Base-by-base conservation (phyloP, 2,797 vertebrate genomes). In the Onychomys torridus region DNA sequence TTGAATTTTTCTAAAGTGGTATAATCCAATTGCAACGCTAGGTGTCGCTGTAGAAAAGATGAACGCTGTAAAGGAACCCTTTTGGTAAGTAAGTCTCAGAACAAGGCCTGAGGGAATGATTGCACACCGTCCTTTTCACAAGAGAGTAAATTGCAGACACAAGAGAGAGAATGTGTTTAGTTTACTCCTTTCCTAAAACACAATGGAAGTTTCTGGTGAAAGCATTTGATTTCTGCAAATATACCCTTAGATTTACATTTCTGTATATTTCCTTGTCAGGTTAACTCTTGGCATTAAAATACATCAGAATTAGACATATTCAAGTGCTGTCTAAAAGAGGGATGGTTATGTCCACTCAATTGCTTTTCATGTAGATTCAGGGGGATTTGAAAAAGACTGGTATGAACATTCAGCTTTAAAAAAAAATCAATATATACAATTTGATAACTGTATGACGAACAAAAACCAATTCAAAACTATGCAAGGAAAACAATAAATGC, bases 241-340 rank as follows among this genome's bases (percentile, higher is more conserved):
- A 65, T 43, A 40, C 57, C 29, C 29, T 73, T 49, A 81, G 55
- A 59, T 49, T 57, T 73, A 89, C 21, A 32, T 61, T 90, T 94
- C 17, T 32, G 6, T 29, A 77, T 29, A 52, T 46, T 25, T 77
- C 17, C 49, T 84, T 77, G 32, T 17, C 17, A 37, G 17, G 92
- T 49, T 63, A 83, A 88, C 79, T 91, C 86, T 61, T 88, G 83
- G 40, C 55, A 43, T 63, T 91, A 19, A 78, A 79, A 82, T 76
- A 29, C n/a, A 83, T 19, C 59, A 88, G 69, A 61, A 83, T 91
- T 73, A 83, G 40, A 89, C 46, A 32, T 40, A 88, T 76, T 90
- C 37, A 67, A 86, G 46, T 76, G 3, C 13, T 89, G 6, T 21
- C 40, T 9, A 69, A 19, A 37, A 61, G 25, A 14, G 19, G 34